These are phyloP conservation scores for Smittia aterrima DNA, from an alignment of 2,888 invertebrate genomes.

Conservation along the genomic window DNA sequence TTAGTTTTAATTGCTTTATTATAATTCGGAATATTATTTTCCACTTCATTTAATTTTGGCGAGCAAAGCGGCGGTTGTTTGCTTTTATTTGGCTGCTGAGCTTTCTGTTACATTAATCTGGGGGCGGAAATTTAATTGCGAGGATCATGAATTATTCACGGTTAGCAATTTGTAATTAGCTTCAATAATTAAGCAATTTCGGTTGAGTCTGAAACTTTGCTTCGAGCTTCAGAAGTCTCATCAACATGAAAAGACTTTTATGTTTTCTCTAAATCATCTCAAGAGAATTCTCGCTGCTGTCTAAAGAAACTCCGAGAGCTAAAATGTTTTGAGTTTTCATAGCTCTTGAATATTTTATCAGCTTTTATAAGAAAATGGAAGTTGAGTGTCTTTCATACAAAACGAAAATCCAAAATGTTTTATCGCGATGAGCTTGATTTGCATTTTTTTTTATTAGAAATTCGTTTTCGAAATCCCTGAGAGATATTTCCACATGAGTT, in stretches of 20 bases:
- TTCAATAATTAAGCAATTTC: neutral
- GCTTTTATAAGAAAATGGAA: neutral
- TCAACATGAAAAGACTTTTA: neutral
- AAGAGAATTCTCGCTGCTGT: neutral
- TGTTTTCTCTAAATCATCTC: slow-evolving; percentile 11
- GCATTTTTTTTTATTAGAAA: too few relatives aligned
- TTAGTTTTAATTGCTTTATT: slow-evolving; percentile 21
- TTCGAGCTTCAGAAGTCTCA: neutral
- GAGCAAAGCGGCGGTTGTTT: neutral
- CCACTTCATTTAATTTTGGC: neutral
- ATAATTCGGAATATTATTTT: slow-evolving; percentile 16
- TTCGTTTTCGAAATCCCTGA: too few relatives aligned
- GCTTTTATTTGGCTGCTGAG: neutral
- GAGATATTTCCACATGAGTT: too few relatives aligned
- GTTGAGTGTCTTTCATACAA: neutral
- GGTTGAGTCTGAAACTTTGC: neutral
- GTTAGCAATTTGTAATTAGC: neutral
- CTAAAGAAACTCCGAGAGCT: neutral
- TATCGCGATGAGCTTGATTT: too few relatives aligned
- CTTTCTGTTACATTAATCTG: neutral
- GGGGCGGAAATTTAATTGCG: slow-evolving; percentile 1
- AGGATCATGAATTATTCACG: neutral
- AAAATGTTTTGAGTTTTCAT: neutral
- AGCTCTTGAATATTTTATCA: neutral
- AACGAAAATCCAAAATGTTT: neutral